These are phyloP conservation scores for Tapirus indicus DNA, from an alignment of 2,797 vertebrate species.

Conservation along the genomic window DNA sequence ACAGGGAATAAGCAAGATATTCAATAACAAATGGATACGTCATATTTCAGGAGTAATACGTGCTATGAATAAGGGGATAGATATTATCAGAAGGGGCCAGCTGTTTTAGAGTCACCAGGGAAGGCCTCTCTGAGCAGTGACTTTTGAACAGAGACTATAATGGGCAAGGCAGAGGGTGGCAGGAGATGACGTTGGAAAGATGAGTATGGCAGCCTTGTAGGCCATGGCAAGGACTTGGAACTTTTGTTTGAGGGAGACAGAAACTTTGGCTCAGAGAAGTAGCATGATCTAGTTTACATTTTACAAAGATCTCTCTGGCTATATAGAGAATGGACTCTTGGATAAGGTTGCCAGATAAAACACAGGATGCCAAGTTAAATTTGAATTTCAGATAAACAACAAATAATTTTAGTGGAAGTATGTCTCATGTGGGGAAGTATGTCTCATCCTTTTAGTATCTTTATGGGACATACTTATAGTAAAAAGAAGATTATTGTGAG, in stretches of 20 bases:
- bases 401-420: background rate
- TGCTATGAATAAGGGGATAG: background rate
- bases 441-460: background rate
- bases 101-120: background rate
- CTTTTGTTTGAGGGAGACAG: background rate
- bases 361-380: background rate
- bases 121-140: background rate
- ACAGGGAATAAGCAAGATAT: background rate
- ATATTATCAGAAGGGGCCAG: background rate
- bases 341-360: background rate
- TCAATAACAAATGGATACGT: background rate
- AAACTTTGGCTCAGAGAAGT: background rate
- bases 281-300: background rate
- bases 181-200: background rate
- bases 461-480: background rate
- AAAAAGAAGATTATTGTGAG: background rate
- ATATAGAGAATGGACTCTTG: background rate
- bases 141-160: background rate
- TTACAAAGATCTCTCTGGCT: background rate
- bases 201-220: background rate
- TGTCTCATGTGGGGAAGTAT: background rate
- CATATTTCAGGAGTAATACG: background rate
- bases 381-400: slow-evolving; percentile 5
- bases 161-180: background rate
- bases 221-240: background rate